Base-by-base conservation (phyloP, 1,140 invertebrate species). In the Globodera rostochiensis region DNA sequence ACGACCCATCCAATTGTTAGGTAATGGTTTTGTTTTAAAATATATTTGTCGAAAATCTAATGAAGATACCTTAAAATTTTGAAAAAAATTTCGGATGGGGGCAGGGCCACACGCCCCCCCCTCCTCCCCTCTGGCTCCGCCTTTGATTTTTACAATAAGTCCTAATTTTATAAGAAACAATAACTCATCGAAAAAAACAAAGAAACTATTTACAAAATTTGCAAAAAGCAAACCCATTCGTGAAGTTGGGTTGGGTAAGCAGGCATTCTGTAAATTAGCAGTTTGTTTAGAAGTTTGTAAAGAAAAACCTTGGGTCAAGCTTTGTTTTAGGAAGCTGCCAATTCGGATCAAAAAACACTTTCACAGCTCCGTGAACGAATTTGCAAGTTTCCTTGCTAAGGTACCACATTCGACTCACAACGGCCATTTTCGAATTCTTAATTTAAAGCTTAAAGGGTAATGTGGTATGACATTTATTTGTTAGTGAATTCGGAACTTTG, bases 281-380 rank as follows among this genome's bases (percentile, higher is more conserved):
- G 5, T 0, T 49, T 69, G 5, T 49, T 15, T 13, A 8, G 25
- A 78, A 36, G 6, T 77, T 8, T 66, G 53, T 0, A 76, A 53
- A 77, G 9, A 77, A 21, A 66, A 78, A 78, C 76, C 76, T 64
- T 78, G 76, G 76, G 45, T 78, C 64, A 49, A 70, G n/a, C 15
- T 45, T 25, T 13, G 57, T 47, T 8, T 66, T 67, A 15, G 76
- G 76, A n/a, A 78, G 21, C 45, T 53, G 76, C 21, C 6, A 50
- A 78, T 70, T 78, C 9, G 76, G 76, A 49, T 78, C 66, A 19
- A 78, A 11, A 45, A 70, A 53, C 45, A 78, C 49, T 8, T 78
- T 78, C n/a, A 13, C 21, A 67, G 57, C 76, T 9, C 46, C 76
- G 66, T 64, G 11, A 36, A 78, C 25, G 66, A 69, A 78, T 53